Conservation (phyloP, 1,140 invertebrate species). For the Nymphalis io region DNA sequence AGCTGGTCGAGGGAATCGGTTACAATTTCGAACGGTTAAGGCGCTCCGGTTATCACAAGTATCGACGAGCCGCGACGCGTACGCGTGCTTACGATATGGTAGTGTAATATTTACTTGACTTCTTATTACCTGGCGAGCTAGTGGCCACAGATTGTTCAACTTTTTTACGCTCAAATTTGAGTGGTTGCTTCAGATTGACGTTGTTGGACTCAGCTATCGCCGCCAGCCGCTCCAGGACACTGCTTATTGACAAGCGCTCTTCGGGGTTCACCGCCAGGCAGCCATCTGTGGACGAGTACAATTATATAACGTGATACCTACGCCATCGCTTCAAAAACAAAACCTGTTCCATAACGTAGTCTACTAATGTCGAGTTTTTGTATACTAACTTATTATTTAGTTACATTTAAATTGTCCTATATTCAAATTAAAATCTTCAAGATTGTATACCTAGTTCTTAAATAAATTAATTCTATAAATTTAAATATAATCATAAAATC, state of each 20-base stretch:
- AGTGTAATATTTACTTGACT: constrained; percentile 83
- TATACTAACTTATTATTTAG: too few relatives aligned
- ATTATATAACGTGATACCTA: too few relatives aligned
- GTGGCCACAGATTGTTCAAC: constrained; percentile 82
- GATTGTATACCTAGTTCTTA: too few relatives aligned
- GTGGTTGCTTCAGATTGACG: constrained; percentile 88
- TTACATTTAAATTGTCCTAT: too few relatives aligned
- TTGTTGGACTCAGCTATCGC: constrained; percentile 92
- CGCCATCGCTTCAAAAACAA: too few relatives aligned
- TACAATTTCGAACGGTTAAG: constrained; percentile 38
- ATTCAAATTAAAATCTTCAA: too few relatives aligned
- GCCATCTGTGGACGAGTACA: constrained; percentile 81
- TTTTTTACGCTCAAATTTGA: constrained; percentile 85
- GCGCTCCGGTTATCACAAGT: constrained; percentile 33
- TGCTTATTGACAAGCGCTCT: constrained; percentile 87
- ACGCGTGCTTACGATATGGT: constrained; percentile 81
- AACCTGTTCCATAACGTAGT: too few relatives aligned
- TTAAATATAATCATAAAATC: too few relatives aligned
- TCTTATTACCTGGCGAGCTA: constrained; percentile 82
- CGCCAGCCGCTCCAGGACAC: constrained; percentile 91
- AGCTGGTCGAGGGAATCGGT: constrained; percentile 41
- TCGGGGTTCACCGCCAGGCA: constrained; percentile 92
- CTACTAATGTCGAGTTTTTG: too few relatives aligned
- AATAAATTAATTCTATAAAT: too few relatives aligned
- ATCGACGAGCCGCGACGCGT: constrained; percentile 43